A percentile compares a stretch with the other conserved stretches of the same genome.
These are phyloP conservation scores for Salvelinus sp. DNA, from an alignment of 2,113 vertebrate genomes.

Conservation along the genomic window DNA sequence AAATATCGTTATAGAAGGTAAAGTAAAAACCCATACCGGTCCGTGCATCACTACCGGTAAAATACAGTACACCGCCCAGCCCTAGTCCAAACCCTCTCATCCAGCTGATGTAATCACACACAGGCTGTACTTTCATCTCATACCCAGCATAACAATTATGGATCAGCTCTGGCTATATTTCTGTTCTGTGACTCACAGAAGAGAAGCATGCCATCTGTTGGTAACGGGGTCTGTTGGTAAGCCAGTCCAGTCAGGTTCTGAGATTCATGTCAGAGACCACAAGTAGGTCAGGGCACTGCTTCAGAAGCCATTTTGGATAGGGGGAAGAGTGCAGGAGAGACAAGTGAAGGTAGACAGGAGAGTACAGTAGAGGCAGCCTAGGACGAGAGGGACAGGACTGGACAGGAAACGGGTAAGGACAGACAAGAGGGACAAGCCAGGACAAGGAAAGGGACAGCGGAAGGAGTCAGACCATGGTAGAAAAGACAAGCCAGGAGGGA, in stretches of 20 bases:
- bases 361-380: neutral
- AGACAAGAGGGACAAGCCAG: neutral
- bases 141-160: neutral
- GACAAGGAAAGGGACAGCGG: neutral
- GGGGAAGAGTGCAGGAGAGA: neutral
- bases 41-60: no score
- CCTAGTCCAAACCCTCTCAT: no score
- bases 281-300: neutral
- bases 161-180: neutral
- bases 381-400: neutral
- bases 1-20: no score
- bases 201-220: neutral
- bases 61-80: no score
- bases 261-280: neutral
- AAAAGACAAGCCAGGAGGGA: neutral
- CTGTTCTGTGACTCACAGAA: neutral
- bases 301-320: neutral
- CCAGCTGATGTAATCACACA: no score
- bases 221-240: neutral
- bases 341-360: neutral
- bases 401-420: neutral
- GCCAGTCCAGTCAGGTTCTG: neutral
- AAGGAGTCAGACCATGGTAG: no score
- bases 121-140: no score
- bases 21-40: no score